Percentiles rank a stretch among this genome's conserved stretches.
phyloP scores from a whole-genome alignment of 2,113 vertebrate genomes.

The Gobiocypris rarus region DNA sequence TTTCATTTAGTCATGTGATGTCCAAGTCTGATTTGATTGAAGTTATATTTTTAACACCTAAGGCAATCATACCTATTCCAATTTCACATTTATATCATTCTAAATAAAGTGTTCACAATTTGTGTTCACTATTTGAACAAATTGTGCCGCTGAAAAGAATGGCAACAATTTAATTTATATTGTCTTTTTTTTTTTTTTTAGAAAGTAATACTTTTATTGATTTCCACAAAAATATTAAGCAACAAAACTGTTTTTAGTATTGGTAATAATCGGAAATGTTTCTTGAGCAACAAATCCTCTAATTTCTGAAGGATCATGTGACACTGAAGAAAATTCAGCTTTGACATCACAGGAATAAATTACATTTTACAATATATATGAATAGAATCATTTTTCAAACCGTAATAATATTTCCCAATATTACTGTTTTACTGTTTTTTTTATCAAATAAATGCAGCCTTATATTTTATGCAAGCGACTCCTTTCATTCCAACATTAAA shows the following conservation, averaged over 20 bases:
- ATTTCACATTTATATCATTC: neutral
- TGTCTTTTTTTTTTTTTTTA: neutral
- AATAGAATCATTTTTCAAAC: neutral
- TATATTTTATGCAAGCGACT: neutral
- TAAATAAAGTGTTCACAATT: neutral
- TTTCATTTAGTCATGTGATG: neutral
- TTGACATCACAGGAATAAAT: neutral
- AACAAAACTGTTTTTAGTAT: too few relatives aligned
- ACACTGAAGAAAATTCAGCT: neutral
- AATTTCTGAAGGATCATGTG: neutral
- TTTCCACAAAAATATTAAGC: neutral
- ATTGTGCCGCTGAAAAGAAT: neutral
- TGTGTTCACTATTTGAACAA: too few relatives aligned
- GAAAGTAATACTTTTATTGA: neutral
- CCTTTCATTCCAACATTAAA: neutral
- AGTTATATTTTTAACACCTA: neutral
- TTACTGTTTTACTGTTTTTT: neutral
- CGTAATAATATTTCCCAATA: neutral
- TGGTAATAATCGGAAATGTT: too few relatives aligned
- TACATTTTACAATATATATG: neutral
- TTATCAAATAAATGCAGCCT: neutral
- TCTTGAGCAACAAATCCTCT: too few relatives aligned
- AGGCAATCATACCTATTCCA: neutral
- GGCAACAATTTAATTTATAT: neutral
- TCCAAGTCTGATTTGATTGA: neutral